phyloP scores from a whole-genome alignment of 2,113 vertebrate species.

The Glaucidium brasilianum region DNA sequence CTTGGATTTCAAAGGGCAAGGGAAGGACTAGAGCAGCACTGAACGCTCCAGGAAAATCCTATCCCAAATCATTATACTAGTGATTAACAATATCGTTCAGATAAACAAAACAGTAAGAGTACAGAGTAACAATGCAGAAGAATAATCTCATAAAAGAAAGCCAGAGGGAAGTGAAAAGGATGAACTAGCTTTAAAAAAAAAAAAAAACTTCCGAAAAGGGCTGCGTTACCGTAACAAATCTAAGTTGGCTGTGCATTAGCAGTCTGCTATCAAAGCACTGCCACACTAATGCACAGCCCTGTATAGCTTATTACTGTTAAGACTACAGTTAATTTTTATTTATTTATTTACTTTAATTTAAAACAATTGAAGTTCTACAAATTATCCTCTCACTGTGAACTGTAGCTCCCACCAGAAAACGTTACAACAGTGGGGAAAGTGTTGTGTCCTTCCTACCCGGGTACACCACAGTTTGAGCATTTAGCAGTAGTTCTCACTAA shows the following conservation, averaged over 20 bases:
- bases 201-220: not conserved
- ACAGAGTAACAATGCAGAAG: slow-evolving; percentile 46
- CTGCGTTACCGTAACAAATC: not conserved
- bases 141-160: slow-evolving; percentile 16
- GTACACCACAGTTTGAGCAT: not conserved
- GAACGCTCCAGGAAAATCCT: not conserved
- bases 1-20: not conserved
- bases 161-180: slow-evolving; percentile 23
- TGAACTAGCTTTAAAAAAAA: not conserved
- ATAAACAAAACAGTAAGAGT: slow-evolving; percentile 19
- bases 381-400: not conserved
- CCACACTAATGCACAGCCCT: not conserved
- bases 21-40: not conserved
- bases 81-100: not conserved
- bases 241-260: not conserved
- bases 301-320: slow-evolving; percentile 25
- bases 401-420: not conserved
- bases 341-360: slow-evolving; percentile 50
- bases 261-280: not conserved
- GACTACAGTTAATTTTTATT: slow-evolving; percentile 46
- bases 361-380: not conserved
- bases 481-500: not conserved
- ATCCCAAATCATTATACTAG: not conserved
- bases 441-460: not conserved
- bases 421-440: not conserved